Evolutionary conservation across 2,113 vertebrate species (phyloP).

Genomic region (Murina feae): DNA sequence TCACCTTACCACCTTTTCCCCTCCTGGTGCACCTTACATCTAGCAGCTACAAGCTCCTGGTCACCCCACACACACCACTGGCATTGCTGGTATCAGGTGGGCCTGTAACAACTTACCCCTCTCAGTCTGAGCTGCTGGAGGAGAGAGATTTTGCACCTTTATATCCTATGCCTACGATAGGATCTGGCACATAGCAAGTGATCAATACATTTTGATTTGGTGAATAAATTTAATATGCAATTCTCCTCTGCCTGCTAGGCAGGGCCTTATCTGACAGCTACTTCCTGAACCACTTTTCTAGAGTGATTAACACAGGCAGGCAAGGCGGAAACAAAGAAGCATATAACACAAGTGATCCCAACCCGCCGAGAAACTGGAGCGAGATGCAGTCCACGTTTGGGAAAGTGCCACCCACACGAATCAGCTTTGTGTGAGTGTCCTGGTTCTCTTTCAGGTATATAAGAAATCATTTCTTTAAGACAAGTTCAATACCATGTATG

Average conservation of each 20-base stretch:
- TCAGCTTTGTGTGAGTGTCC: neutral
- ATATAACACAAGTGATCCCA: neutral
- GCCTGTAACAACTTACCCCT: neutral
- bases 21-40: neutral
- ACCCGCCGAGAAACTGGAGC: neutral
- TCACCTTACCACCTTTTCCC: too few species aligned
- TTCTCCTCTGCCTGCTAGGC: neutral
- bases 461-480: constrained; percentile 32
- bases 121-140: neutral
- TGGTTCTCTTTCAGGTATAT: neutral
- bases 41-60: neutral
- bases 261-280: neutral
- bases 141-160: neutral
- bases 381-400: rapidly evolving
- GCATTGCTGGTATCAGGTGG: neutral
- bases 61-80: neutral
- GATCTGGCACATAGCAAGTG: neutral
- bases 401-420: neutral
- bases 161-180: rapidly evolving
- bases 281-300: neutral
- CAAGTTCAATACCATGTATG: neutral
- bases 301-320: neutral
- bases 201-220: neutral
- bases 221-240: neutral
- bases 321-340: neutral